Base-by-base conservation (phyloP, 2,888 invertebrate species). In the Ectemnius cavifrons region DNA sequence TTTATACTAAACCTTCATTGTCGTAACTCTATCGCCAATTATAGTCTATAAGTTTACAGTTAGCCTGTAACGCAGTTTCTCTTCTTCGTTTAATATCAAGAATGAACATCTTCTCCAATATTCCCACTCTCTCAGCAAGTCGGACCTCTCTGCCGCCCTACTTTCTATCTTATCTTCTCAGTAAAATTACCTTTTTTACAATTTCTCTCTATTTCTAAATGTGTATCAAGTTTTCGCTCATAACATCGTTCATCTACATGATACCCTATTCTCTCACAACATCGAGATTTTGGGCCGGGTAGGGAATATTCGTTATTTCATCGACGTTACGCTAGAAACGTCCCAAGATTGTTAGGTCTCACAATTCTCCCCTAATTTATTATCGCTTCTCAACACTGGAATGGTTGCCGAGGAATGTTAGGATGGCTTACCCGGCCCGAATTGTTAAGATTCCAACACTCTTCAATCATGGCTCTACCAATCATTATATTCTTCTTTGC, bases 1-100 rank as follows among this genome's bases (percentile, higher is more conserved):
- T 77, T 72, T 79, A 16, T 75, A 60, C 72, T 64, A 63, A 60
- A 63, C 68, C 71, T 67, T 76, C 72, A 49, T 64, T 67, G 66
- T 37, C 37, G 37, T 71, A 73, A 62, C 57, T 59, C 72, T 45
- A 71, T 46, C 52, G 47, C 70, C 58, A 37, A 70, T 64, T 52
- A 65, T 71, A 74, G 58, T 46, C 45, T 59, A 8, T 71, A 65
- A 78, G 52, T 61, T 63, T 60, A 74, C 56, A 16, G 60, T 71
- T 61, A 64, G 46, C 58, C 45, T n/a, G 45, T 57, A 67, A 67
- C 69, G n/a, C 47, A 57, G 45, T 69, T 46, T 37, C 37, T 67
- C 62, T 63, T 63, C 62, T 52, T 67, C 56, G 27, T 63, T 5
- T 57, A 69, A 67, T 59, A 71, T 62, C 59, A 61, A 16, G 63